Evolutionary conservation across 2,888 invertebrate species (phyloP).

Genomic region (Pollenia labialis): DNA sequence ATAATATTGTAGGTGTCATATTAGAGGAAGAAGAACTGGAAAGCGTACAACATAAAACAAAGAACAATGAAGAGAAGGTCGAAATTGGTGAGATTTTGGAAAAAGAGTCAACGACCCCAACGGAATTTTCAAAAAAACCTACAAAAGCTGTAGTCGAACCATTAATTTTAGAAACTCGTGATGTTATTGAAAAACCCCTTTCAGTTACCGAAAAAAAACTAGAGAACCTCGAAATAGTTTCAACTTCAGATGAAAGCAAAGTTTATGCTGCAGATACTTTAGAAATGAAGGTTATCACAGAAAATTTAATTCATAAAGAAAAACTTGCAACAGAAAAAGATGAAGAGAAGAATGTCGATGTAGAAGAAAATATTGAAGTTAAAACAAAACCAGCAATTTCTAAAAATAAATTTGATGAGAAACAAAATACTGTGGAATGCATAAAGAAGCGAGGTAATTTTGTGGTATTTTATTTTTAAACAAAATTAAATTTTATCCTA

Average conservation of each 20-base stretch:
- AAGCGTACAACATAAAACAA: background rate
- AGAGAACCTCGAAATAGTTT: background rate
- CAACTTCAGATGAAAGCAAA: background rate
- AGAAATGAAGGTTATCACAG: background rate
- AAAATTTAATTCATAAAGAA: background rate
- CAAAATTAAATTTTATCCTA: too few species aligned
- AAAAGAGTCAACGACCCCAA: background rate
- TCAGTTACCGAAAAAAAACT: background rate
- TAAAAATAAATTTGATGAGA: background rate
- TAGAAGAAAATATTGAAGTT: background rate
- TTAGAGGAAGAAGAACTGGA: slow-evolving; percentile 9
- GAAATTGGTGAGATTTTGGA: background rate
- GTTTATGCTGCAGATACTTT: too few species aligned
- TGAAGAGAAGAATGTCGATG: background rate
- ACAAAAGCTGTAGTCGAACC: background rate
- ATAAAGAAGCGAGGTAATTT: too few species aligned
- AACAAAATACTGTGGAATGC: background rate
- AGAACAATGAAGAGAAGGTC: background rate
- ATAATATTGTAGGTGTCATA: background rate
- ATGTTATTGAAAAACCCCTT: background rate
- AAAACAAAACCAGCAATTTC: background rate
- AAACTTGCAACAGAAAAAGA: background rate
- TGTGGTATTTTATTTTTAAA: too few species aligned
- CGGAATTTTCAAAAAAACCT: background rate
- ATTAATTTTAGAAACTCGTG: background rate